phyloP scores from a whole-genome alignment of 2,888 invertebrate species.

The Balanococcus diminutus region DNA sequence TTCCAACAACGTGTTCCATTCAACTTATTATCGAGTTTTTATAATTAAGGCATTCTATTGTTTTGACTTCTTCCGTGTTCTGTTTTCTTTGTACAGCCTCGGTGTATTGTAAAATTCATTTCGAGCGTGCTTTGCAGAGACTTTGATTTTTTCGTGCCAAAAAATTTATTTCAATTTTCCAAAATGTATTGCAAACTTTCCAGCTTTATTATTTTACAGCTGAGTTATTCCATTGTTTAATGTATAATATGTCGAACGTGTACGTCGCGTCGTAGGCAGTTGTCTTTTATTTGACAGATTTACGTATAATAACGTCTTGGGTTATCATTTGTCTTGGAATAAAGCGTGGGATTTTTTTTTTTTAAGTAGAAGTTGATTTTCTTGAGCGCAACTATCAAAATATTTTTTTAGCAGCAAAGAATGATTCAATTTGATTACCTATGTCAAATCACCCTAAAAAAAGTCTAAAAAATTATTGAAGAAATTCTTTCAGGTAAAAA shows the following conservation, averaged over 20 bases:
- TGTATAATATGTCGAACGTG: neutral
- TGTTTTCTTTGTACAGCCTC: neutral
- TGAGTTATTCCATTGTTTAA: neutral
- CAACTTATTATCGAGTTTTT: constrained; percentile 29
- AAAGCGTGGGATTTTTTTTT: no score
- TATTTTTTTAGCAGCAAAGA: no score
- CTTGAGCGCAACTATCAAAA: no score
- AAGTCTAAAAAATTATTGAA: no score
- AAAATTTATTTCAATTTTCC: neutral
- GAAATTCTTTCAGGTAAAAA: no score
- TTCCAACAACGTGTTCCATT: constrained; percentile 6
- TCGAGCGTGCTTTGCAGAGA: neutral
- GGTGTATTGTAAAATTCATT: constrained; percentile 1
- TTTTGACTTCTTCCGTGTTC: neutral
- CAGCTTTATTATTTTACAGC: constrained; percentile 1
- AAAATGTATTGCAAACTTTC: neutral
- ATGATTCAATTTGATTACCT: no score
- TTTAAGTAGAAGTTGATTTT: no score
- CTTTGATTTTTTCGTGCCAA: neutral
- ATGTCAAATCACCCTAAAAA: no score
- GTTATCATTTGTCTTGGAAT: no score
- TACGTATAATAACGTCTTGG: neutral
- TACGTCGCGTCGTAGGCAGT: no score
- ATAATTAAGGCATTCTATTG: constrained; percentile 16
- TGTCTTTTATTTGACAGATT: constrained; percentile 16